Evolutionary conservation across 2,797 vertebrate genomes (phyloP), one percentile per base, ranked within the genome.

Genomic region (Anisognathus igniventris): DNA sequence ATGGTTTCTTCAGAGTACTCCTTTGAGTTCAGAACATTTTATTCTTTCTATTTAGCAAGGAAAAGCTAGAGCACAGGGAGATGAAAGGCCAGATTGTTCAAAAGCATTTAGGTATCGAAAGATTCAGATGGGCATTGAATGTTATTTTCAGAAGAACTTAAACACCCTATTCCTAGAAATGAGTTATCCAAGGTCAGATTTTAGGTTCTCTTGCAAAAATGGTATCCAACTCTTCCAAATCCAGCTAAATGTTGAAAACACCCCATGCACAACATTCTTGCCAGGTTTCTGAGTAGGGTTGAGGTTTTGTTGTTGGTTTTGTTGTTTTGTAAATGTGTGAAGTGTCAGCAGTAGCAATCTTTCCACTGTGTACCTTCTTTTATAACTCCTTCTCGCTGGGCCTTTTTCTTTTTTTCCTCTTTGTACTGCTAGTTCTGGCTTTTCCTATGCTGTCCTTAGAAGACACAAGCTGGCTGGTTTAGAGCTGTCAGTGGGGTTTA

Each of bases 21-120:
- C 42, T 95, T 87, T 92, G 66, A 86, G 61, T 31, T 90, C 58
- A 78, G 85, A 64, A 91, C 72, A 74, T 94, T 83, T 80, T 83
- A 58, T 96, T 93, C 76, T 90, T 90, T 70, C 30, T 39, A 4
- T 82, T 92, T 93, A 61, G 68, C 74, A 88, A 68, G 78, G 37
- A 50, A 72, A 82, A 93, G 77, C 25, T 67, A 33, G 50, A 56
- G 23, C 87, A 76, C n/a, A 50, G 51, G 44, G 73, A 86, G 70
- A 92, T 88, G 84, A 93, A 96, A 95, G 76, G 56, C 70, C 76
- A 68, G 25, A 27, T 78, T 84, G 75, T 93, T 96, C 79, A 94
- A 96, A 96, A 90, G 79, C 67, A 44, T 62, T 75, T 78, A 78
- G 64, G 70, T 67, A 70, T 47, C 2, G 68, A 37, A 96, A 86